Conservation (phyloP, 2,113 vertebrate species). For the Dromaius novaehollandiae region DNA sequence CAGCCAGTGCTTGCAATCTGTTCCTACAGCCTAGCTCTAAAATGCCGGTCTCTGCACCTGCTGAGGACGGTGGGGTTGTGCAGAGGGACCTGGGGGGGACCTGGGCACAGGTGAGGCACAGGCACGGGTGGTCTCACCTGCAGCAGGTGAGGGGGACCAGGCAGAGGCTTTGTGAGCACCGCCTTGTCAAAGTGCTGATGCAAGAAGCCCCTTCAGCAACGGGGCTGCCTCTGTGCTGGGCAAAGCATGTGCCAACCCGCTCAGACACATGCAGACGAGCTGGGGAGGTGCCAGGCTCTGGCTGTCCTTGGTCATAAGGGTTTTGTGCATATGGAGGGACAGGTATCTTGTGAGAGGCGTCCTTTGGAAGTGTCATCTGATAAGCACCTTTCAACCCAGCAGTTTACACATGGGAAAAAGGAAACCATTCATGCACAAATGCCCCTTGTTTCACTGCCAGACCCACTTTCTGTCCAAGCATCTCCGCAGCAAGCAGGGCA, state of each 20-base stretch:
- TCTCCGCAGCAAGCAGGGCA: fast-evolving
- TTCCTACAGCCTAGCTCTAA: not conserved
- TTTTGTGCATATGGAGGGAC: not conserved
- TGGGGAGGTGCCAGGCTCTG: too few relatives aligned
- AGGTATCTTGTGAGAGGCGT: not conserved
- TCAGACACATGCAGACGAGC: too few relatives aligned
- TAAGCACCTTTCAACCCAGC: not conserved
- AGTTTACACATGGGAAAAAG: not conserved
- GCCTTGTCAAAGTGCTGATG: too few relatives aligned
- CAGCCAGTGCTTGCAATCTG: not conserved
- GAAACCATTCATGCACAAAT: not conserved
- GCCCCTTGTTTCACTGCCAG: not conserved
- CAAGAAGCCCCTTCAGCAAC: too few relatives aligned
- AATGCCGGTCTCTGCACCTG: too few relatives aligned
- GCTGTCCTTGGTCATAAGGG: too few relatives aligned
- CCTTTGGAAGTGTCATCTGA: not conserved
- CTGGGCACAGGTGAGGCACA: too few relatives aligned
- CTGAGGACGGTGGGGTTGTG: too few relatives aligned
- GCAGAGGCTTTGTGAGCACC: too few relatives aligned
- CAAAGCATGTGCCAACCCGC: too few relatives aligned
- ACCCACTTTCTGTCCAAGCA: not conserved
- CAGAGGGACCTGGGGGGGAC: too few relatives aligned
- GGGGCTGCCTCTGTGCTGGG: too few relatives aligned
- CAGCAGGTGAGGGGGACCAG: not conserved
- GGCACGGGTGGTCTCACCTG: not conserved